phyloP scores from a whole-genome alignment of 2,113 vertebrate species.

The Esox niger region DNA sequence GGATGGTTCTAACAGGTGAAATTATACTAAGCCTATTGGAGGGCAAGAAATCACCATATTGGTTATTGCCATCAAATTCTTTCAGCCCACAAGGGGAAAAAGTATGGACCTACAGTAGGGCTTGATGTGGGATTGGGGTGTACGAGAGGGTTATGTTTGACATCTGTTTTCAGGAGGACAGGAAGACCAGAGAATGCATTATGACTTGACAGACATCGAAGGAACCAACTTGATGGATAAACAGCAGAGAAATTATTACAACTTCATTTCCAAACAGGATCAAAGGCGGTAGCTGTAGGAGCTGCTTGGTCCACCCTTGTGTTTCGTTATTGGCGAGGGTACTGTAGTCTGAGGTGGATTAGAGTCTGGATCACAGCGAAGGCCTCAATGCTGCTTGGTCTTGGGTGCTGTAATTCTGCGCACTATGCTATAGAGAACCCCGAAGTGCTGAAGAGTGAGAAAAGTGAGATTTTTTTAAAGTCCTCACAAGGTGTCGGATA shows the following conservation, averaged over 20 bases:
- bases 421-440: slow-evolving; percentile 83
- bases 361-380: slow-evolving; percentile 14
- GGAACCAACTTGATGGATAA: slow-evolving; percentile 19
- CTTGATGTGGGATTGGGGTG: too few species aligned
- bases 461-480: not conserved
- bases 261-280: slow-evolving; percentile 30
- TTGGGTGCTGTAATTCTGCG: slow-evolving; percentile 85
- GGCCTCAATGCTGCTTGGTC: slow-evolving; percentile 79
- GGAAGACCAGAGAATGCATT: slow-evolving; percentile 51
- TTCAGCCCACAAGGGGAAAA: too few species aligned
- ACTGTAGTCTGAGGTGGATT: slow-evolving; percentile 9
- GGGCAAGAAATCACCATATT: too few species aligned
- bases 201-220: slow-evolving; percentile 41
- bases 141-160: not conserved
- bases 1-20: too few species aligned
- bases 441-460: slow-evolving; percentile 80
- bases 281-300: slow-evolving; percentile 27
- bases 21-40: too few species aligned
- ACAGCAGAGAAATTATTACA: slow-evolving; percentile 59
- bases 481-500: too few species aligned
- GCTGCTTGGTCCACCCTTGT: slow-evolving; percentile 36
- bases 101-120: too few species aligned
- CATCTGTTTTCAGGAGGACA: slow-evolving; percentile 14
- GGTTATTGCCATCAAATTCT: not conserved
- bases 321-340: slow-evolving; percentile 41